Conservation (phyloP, 2,113 vertebrate species). For the Sterrhoptilus dennistouni region DNA sequence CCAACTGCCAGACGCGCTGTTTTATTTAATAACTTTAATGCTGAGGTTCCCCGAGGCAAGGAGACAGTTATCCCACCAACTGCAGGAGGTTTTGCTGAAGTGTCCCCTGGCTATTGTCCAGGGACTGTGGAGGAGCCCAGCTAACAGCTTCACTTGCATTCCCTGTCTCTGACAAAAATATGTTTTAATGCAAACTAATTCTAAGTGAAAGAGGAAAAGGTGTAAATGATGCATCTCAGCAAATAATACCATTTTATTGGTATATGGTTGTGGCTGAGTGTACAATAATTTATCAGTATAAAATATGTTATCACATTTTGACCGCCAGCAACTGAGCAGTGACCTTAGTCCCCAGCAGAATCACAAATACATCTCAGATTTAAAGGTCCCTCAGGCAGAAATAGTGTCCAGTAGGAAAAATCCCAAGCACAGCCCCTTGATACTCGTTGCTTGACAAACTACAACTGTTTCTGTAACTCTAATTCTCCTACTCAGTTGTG, state of each 20-base stretch:
- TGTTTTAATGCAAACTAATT: neutral
- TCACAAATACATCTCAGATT: neutral
- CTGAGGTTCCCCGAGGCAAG: conserved; percentile 60
- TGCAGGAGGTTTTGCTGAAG: conserved; percentile 27
- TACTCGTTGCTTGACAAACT: neutral
- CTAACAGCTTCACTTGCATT: conserved; percentile 5
- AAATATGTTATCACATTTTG: neutral
- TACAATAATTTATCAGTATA: neutral
- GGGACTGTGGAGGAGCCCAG: neutral
- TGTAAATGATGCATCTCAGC: neutral
- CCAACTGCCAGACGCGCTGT: conserved; percentile 61
- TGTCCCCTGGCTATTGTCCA: conserved; percentile 60
- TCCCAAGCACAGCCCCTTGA: neutral
- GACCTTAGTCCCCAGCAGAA: neutral
- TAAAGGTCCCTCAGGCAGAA: neutral
- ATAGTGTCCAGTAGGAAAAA: neutral
- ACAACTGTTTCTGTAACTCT: neutral
- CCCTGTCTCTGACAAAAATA: neutral
- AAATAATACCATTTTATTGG: neutral
- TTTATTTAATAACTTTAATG: conserved; percentile 71
- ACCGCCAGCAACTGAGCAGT: neutral
- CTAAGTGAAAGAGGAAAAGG: neutral
- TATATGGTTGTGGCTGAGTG: neutral
- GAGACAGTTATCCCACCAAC: conserved; percentile 70
- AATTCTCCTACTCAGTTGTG: neutral